Percentiles rank a stretch among this genome's conserved stretches.
phyloP scores from a whole-genome alignment of 2,113 vertebrate genomes.

The Crocuta crocuta region DNA sequence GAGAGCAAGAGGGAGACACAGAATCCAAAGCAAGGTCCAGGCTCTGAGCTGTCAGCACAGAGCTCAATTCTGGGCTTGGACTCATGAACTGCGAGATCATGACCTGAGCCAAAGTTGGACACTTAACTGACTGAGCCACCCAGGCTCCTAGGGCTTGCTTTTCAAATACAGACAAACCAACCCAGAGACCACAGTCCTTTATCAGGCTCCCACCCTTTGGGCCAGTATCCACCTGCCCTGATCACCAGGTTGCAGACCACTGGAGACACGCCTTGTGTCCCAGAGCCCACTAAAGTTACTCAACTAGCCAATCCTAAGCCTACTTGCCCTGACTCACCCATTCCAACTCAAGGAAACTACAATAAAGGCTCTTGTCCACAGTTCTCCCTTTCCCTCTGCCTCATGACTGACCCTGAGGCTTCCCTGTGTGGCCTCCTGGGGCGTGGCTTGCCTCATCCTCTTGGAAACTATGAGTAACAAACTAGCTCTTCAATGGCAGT shows the following conservation, averaged over 20 bases:
- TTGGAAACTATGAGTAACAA: background rate
- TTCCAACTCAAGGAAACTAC: background rate
- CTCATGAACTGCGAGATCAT: no score
- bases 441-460: no score
- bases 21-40: no score
- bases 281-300: background rate
- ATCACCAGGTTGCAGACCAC: background rate
- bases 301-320: background rate
- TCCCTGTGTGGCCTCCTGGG: accelerated
- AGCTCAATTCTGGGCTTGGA: no score
- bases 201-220: background rate
- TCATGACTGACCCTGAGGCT: background rate
- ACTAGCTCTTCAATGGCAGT: background rate
- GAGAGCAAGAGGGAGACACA: no score
- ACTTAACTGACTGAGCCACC: no score
- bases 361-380: background rate
- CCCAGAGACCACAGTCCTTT: background rate
- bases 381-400: background rate
- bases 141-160: background rate
- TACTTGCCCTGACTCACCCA: background rate
- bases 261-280: accelerated
- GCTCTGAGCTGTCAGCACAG: no score
- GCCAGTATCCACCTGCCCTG: background rate
- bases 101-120: no score
- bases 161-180: background rate